Conservation (phyloP, 1,140 invertebrate genomes). For the Nephila pilipes region DNA sequence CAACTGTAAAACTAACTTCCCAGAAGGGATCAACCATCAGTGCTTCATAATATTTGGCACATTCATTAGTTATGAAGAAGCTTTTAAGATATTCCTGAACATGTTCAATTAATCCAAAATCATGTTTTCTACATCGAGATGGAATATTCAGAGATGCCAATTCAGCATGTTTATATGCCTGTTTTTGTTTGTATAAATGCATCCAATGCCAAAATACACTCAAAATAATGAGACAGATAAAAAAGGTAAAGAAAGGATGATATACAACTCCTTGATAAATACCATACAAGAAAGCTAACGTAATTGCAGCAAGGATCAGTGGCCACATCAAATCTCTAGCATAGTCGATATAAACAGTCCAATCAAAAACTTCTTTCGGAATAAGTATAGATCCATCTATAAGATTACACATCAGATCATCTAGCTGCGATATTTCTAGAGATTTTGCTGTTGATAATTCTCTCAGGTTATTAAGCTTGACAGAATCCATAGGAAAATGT, state of each 20-base stretch:
- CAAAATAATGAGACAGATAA: not conserved
- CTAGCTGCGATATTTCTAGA: conserved; percentile 19
- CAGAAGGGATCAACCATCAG: conserved; percentile 56
- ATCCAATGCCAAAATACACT: conserved; percentile 63
- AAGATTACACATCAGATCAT: not conserved
- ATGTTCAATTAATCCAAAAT: conserved; percentile 27
- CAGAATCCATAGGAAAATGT: conserved; percentile 3
- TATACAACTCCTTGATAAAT: not conserved
- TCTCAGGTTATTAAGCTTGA: not conserved
- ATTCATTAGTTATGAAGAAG: conserved; percentile 31
- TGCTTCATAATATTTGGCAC: conserved; percentile 61
- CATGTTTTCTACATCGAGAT: conserved; percentile 32
- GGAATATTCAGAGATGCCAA: conserved; percentile 34
- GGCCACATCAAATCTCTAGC: not conserved
- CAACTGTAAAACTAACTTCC: conserved; percentile 61
- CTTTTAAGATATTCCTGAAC: conserved; percentile 59
- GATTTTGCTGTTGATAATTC: conserved; percentile 11
- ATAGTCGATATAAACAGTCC: not conserved
- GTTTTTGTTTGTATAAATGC: conserved; percentile 51
- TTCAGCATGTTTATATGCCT: conserved; percentile 56
- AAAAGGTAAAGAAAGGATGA: not conserved
- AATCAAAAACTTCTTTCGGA: not conserved
- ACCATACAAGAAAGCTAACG: not conserved
- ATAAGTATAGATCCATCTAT: conserved; percentile 3
- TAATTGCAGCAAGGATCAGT: not conserved